Evolutionary conservation across 1,140 invertebrate species (phyloP), one percentile per base, ranked within the genome.

Genomic region (Drosophila fuyamai): DNA sequence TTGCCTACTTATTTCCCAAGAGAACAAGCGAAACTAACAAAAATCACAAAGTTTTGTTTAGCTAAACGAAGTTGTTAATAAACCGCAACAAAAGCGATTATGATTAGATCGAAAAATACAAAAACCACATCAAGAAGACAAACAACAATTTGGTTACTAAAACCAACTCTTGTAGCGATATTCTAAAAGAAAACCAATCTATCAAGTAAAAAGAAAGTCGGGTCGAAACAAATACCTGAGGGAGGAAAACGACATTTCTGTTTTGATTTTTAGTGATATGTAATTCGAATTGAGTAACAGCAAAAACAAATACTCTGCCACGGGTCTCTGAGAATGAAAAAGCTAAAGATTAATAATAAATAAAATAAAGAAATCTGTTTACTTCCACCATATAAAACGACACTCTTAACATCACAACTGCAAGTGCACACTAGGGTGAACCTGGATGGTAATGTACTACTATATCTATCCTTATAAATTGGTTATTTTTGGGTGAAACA

Each of bases 281-380:
- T 63, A 88, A 86, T 88, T 88, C 67, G 58, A 82, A 74, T 67
- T 67, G 56, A 58, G 27, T 38, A 59, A 68, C 50, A 55, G 66
- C 38, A 60, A 67, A 66, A 77, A 71, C 81, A 63, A 61, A 79
- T 73, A 66, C 68, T 89, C 84, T 88, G 84, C 79, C 84, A 88
- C 71, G 84, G 58, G 79, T 89, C 77, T 88, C 76, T 80, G 84
- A 66, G 47, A 80, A 80, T 62, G 67, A 61, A 61, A 65, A 71
- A 74, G 62, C 75, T 76, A 79, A 81, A 84, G 61, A 88, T 77
- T 80, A 83, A 79, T 83, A 88, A 83, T 89, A 67, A 79, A 86
- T 79, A 77, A 89, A 88, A 88, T 83, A 89, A 83, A 83, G 76
- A 88, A 88, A 88, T 88, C 84, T 88, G 84, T 88, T 88, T 88